Base-by-base conservation (phyloP, 1,140 invertebrate genomes). In the Penaeus indicus region DNA sequence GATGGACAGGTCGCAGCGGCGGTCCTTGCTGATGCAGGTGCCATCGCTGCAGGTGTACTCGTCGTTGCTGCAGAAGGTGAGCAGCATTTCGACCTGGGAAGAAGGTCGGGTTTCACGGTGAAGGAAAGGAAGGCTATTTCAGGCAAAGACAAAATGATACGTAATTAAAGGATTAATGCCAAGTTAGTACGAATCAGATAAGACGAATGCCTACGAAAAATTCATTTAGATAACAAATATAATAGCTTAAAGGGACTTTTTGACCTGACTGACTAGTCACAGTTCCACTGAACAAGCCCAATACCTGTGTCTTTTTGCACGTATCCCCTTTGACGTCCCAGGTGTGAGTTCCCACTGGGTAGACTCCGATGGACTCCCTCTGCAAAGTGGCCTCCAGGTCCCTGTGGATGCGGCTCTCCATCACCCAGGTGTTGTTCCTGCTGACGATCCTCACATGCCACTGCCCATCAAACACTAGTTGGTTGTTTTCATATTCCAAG, bases 81-180 rank as follows among this genome's bases (percentile, higher is more conserved):
- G 47, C 89, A 94, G 93, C 54, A 94, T 93, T 21, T 91, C 90
- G 22, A 67, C 38, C 85, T 86, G 63, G 32, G 83, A 38, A 47
- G 72, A 64, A 54, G 54, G 54, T 2, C 54, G 54, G 54, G 54
- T 54, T 13, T 5, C 54, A 11, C 16, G 10, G 54, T 16, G 54
- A 13, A 16, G 10, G 47, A 47, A 47, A 47, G 47, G 54, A 54
- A 54, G 16, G 16, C 10, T 54, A 13, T 54, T 54, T 1, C 54
- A 54, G 16, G 10, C 5, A 54, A 54, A 8, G 16, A 16, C 54
- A 54, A 13, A 42, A 54, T 54, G 54, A 54, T 54, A 8, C 5
- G 54, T 54, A 54, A 54, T 13, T 54, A 1, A 54, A 54, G 54
- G 1, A 11, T 11, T 54, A 8, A 54, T 54, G 10, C 10, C 54